Evolutionary conservation across 1,140 invertebrate species (phyloP), one percentile per base, ranked within the genome.

Genomic region (Macrocentrus cingulum): DNA sequence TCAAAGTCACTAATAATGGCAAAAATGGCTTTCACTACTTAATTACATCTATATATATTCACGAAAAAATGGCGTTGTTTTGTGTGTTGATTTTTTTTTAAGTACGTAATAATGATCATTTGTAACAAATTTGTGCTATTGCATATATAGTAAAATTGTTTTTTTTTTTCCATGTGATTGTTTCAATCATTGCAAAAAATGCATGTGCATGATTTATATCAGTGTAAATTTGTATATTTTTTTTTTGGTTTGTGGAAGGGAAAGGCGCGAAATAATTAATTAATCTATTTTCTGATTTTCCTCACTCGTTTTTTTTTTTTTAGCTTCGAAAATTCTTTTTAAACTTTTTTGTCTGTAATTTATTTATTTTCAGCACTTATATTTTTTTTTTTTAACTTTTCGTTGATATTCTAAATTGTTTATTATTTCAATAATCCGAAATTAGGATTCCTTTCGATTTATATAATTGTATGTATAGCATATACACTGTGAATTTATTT

Each of bases 381-480:
- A n/a, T 22, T 36, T 48, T 53, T 39, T 53, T n/a, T 29, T 9
- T 5, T 29, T 29, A 29, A 29, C 22, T 39, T 25, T 51, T 45
- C 37, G 48, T 44, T 58, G 56, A 42, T 50, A 58, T 58, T 46
- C 49, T 44, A 58, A 36, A 58, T 29, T 45, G 36, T 36, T 20
- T 3, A 23, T 45, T 22, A 46, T 22, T n/a, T n/a, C n/a, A n/a
- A n/a, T 46, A 19, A 20, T 45, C 39, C 22, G 3, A n/a, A 44
- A 18, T 45, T 51, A 3, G 9, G 9, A 15, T 32, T 45, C 5
- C 22, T 39, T 20, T 49, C 15, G n/a, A n/a, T 39, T 59, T 18
- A 36, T 20, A 52, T 44, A 25, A 23, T 56, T 32, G 34, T 51
- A 39, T 37, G 42, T 59, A 51, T 51, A 46, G 41, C 42, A 59